These are phyloP conservation scores for Aurelia aurita DNA, from an alignment of 30 jellyfish, hydroid and myxozoan species.

Conservation along the genomic window DNA sequence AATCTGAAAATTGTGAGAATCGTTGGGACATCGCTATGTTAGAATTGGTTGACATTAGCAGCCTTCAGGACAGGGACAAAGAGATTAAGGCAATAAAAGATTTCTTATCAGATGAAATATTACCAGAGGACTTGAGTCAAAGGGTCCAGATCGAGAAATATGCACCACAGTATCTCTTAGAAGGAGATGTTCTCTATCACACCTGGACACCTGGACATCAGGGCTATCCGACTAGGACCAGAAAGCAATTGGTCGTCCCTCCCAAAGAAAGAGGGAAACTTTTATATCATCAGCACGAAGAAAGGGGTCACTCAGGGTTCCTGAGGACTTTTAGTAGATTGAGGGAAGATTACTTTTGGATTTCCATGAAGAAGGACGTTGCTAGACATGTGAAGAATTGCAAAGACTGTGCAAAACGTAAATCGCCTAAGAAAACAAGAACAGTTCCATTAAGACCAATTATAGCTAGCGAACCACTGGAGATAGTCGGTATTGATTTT, in stretches of 20 bases:
- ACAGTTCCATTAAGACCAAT: constrained; percentile 43
- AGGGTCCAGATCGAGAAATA: not conserved
- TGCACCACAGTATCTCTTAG: constrained; percentile 4
- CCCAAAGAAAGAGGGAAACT: constrained; percentile 25
- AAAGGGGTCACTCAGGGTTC: constrained; percentile 32
- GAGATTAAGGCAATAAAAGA: constrained; percentile 22
- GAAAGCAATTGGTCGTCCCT: constrained; percentile 58
- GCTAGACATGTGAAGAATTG: constrained; percentile 36
- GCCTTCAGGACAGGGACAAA: constrained; percentile 13
- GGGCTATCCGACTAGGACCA: constrained; percentile 14
- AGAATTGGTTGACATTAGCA: constrained; percentile 19
- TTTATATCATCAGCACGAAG: constrained; percentile 18
- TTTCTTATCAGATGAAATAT: constrained; percentile 1
- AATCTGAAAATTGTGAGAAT: not conserved
- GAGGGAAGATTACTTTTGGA: constrained; percentile 36
- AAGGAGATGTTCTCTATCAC: constrained; percentile 44
- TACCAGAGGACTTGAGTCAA: not conserved
- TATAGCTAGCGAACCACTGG: constrained; percentile 21
- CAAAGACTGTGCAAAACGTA: constrained; percentile 39
- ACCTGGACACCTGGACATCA: constrained; percentile 10
- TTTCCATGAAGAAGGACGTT: constrained; percentile 25
- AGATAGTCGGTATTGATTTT: constrained; percentile 50
- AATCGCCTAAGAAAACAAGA: constrained; percentile 12
- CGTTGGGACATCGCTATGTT: constrained; percentile 2
- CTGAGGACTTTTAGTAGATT: constrained; percentile 18